Base-by-base conservation (phyloP, 2,113 vertebrate species). In the Halichoerus grypus region DNA sequence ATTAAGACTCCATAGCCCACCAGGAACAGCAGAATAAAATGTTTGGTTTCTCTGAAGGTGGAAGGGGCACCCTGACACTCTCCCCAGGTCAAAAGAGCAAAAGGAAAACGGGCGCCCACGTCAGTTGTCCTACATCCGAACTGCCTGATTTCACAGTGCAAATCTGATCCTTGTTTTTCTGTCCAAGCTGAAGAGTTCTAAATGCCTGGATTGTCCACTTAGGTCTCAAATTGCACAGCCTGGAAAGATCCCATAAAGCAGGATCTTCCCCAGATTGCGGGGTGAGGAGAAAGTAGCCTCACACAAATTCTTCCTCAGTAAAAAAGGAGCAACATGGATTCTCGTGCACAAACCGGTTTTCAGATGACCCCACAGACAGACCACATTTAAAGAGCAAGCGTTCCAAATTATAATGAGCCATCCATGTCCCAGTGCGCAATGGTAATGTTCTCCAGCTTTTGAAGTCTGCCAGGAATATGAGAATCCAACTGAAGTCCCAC, bases 391-490 rank as follows among this genome's bases (percentile, higher is more conserved):
- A 90, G 65, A 93, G 12, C 85, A 92, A 57, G 12, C 1, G 0
- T 51, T 81, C 46, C 57, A 18, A 76, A 46, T 19, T 49, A 4
- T 16, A 59, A 46, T 7, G 11, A 51, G n/a, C 61, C 79, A 0
- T 33, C 0, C 0, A 4, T 1, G 21, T 67, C 81, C 65, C 87
- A n/a, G 5, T 2, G 15, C 3, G 1, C 46, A 46, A 28, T 51
- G 51, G 61, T 49, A 63, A 42, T 8, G 0, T 11, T 49, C 72
- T 33, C 33, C 69, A 33, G 28, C 4, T 91, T 91, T 96, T 93
- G 71, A 90, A 55, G 53, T 88, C 42, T 3, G 22, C 10, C 1
- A 14, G 15, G 79, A 89, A 90, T 42, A 21, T 12, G 55, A 97
- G 71, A 92, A 51, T 42, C 49, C 88, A 83, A 19, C 69, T 33